These are phyloP conservation scores for Penaeus japonicus DNA, from an alignment of 1,140 invertebrate species.

Conservation along the genomic window DNA sequence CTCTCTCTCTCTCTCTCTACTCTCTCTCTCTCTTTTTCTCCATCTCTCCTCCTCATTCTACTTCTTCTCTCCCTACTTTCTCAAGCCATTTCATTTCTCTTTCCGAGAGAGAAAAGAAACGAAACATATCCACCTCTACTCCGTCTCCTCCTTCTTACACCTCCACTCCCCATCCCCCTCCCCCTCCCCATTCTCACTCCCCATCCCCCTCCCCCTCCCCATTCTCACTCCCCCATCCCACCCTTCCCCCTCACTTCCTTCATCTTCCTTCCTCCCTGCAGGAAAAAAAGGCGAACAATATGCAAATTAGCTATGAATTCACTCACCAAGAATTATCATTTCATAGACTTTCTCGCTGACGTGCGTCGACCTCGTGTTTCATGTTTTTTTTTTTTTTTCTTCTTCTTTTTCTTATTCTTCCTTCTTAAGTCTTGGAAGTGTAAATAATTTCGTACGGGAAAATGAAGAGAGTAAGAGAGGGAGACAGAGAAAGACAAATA, in stretches of 20 bases:
- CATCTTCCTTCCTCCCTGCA: neutral
- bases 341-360: neutral
- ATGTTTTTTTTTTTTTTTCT: neutral
- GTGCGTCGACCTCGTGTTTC: neutral
- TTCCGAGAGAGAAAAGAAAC: neutral
- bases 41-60: neutral
- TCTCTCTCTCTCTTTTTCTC: neutral
- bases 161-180: neutral
- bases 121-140: neutral
- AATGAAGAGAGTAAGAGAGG: neutral
- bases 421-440: no score
- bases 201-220: neutral
- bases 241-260: neutral
- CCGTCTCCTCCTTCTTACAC: neutral
- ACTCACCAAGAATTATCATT: neutral
- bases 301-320: no score
- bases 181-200: neutral
- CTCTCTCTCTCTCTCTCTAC: neutral
- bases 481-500: neutral
- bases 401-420: neutral
- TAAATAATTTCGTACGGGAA: neutral
- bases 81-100: neutral
- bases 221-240: neutral
- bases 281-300: neutral
- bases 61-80: neutral